Evolutionary conservation across 2,797 vertebrate species (phyloP).

Genomic region (Capromys pilorides): DNA sequence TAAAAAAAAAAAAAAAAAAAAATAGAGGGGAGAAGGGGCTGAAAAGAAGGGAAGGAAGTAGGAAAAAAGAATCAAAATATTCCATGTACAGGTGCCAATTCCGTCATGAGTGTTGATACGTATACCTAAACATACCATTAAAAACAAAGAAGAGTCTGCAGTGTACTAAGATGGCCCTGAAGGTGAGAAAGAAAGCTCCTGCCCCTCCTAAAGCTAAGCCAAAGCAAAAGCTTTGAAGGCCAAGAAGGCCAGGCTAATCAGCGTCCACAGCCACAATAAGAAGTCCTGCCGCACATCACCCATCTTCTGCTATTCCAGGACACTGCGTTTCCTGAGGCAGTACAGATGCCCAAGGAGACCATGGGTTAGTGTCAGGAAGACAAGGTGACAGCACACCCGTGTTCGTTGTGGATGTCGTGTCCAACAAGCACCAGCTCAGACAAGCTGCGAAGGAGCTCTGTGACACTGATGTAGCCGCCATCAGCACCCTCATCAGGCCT

Average conservation of each 20-base stretch:
- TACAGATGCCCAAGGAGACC: slow-evolving; percentile 97
- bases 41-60: no score
- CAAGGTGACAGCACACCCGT: slow-evolving; percentile 92
- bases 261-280: slow-evolving; percentile 96
- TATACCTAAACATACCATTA: background rate
- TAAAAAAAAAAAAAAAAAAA: no score
- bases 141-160: background rate
- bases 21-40: no score
- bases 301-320: slow-evolving; percentile 96
- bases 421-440: slow-evolving; percentile 91
- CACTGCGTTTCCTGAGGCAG: slow-evolving; percentile 93
- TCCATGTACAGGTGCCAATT: background rate
- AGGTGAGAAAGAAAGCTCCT: slow-evolving; percentile 76
- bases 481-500: slow-evolving; percentile 85
- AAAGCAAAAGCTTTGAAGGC: slow-evolving; percentile 98
- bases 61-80: no score
- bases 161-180: background rate
- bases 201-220: slow-evolving; percentile 96
- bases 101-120: background rate
- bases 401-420: slow-evolving; percentile 92
- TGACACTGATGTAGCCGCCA: slow-evolving; percentile 87
- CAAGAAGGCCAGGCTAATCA: slow-evolving; percentile 97
- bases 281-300: slow-evolving; percentile 95
- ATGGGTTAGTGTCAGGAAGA: slow-evolving; percentile 94
- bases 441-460: slow-evolving; percentile 98